Conservation (phyloP, 2,888 invertebrate species). For the Leptinotarsa haldemani region DNA sequence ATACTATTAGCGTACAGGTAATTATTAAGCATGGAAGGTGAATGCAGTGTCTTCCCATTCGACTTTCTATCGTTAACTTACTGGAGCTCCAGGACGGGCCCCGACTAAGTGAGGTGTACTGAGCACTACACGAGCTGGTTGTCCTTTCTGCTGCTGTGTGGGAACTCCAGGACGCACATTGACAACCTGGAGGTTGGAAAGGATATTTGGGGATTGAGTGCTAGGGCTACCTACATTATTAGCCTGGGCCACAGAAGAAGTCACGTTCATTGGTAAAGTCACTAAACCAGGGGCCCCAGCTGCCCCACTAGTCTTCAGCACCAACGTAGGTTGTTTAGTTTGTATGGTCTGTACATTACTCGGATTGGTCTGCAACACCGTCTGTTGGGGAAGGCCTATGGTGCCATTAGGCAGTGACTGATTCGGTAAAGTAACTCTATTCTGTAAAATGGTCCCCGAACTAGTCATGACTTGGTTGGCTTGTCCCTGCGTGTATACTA, state of each 20-base stretch:
- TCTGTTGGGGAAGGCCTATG: constrained; percentile 70
- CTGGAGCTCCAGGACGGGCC: constrained; percentile 83
- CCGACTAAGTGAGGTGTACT: constrained; percentile 84
- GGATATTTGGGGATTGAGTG: constrained; percentile 64
- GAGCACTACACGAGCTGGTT: constrained; percentile 85
- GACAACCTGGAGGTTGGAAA: constrained; percentile 82
- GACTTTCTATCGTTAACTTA: constrained; percentile 66
- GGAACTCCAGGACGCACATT: constrained; percentile 85
- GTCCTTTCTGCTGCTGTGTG: constrained; percentile 78
- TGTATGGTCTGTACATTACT: constrained; percentile 62
- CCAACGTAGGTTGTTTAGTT: constrained; percentile 63
- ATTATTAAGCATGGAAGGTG: constrained; percentile 11
- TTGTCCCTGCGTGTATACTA: constrained; percentile 64
- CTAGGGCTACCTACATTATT: constrained; percentile 65
- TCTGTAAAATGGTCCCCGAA: constrained; percentile 67
- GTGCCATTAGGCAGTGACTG: constrained; percentile 79
- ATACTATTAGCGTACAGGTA: constrained; percentile 37
- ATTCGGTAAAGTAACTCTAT: constrained; percentile 73
- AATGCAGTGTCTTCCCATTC: constrained; percentile 52
- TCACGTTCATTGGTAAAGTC: constrained; percentile 74
- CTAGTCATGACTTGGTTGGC: constrained; percentile 65
- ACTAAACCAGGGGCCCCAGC: constrained; percentile 70
- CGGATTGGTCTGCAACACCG: constrained; percentile 69
- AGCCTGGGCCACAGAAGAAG: constrained; percentile 69
- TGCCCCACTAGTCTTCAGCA: constrained; percentile 64